Evolutionary conservation across 2,888 invertebrate species (phyloP).

Genomic region (Trichopoda pennipes): DNA sequence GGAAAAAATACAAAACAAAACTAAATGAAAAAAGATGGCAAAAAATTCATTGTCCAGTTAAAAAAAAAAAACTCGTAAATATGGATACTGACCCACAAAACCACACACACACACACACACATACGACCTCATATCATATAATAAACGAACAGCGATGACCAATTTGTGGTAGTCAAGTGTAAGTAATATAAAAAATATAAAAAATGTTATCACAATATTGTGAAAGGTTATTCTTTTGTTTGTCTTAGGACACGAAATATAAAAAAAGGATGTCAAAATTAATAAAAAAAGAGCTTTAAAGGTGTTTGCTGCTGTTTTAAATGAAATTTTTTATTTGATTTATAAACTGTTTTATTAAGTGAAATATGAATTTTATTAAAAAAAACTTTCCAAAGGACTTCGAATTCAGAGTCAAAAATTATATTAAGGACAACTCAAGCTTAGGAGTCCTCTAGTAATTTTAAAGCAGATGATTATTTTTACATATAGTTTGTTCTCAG

Average conservation of each 20-base stretch:
- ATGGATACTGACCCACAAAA: not conserved
- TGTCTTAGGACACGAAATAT: not conserved
- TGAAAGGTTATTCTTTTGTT: slow-evolving; percentile 4
- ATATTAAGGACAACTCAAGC: no score
- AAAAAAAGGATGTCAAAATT: not conserved
- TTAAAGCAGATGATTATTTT: no score
- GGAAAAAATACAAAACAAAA: slow-evolving; percentile 13
- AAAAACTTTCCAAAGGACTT: not conserved
- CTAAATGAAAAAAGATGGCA: not conserved
- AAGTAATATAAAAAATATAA: slow-evolving; percentile 3
- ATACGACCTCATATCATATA: not conserved
- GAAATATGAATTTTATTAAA: slow-evolving; percentile 1
- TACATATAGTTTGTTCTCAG: no score
- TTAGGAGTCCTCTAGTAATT: no score
- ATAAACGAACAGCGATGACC: slow-evolving; percentile 26
- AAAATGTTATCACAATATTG: not conserved
- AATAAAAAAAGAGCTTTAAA: not conserved
- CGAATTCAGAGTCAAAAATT: no score
- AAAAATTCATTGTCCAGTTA: slow-evolving; percentile 13
- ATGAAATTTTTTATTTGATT: slow-evolving; percentile 8
- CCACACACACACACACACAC: not conserved
- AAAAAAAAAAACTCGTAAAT: slow-evolving; percentile 8
- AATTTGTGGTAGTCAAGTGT: slow-evolving; percentile 43
- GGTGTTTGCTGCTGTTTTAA: not conserved
- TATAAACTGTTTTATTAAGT: slow-evolving; percentile 18